These are phyloP conservation scores for Lates calcarifer DNA, from an alignment of 2,113 vertebrate genomes.

Conservation along the genomic window DNA sequence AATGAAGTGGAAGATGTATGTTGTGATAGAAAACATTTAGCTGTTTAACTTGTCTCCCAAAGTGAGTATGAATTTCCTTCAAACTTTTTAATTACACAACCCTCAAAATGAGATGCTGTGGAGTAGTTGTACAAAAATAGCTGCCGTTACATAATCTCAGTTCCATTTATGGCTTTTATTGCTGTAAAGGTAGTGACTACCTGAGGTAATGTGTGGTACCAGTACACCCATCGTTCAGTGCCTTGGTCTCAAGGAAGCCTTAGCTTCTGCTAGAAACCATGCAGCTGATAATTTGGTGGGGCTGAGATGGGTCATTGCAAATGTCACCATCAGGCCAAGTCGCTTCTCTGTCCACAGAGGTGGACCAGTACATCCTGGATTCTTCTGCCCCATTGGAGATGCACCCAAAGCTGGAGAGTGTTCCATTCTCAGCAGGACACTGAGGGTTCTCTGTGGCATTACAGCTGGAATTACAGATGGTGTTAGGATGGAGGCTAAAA, in stretches of 20 bases:
- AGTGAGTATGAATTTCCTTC: not conserved
- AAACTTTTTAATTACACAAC: constrained; percentile 18
- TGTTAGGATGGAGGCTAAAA: constrained; percentile 13
- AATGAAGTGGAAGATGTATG: not conserved
- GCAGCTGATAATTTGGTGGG: not conserved
- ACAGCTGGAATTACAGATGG: constrained; percentile 65
- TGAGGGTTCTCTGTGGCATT: constrained; percentile 60
- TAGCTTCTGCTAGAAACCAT: constrained; percentile 2
- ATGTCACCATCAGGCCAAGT: not conserved
- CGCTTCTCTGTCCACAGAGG: constrained; percentile 11
- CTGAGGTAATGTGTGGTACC: constrained; percentile 27
- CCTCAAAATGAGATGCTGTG: constrained; percentile 7
- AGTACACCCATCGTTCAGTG: not conserved
- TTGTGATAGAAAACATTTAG: not conserved
- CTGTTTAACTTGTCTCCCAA: constrained; percentile 1
- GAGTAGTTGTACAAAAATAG: constrained; percentile 40
- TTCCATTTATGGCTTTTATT: constrained; percentile 56
- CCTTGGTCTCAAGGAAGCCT: not conserved
- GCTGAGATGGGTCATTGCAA: not conserved
- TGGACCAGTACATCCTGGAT: constrained; percentile 65
- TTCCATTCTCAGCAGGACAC: constrained; percentile 69
- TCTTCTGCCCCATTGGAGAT: constrained; percentile 60
- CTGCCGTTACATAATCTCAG: constrained; percentile 23
- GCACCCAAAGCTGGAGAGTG: constrained; percentile 61
- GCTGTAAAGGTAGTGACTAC: constrained; percentile 6